Percentiles rank a stretch among this genome's conserved stretches.
Evolutionary conservation across 2,113 vertebrate genomes (phyloP).

Genomic region (Opisthocomus hoazin): DNA sequence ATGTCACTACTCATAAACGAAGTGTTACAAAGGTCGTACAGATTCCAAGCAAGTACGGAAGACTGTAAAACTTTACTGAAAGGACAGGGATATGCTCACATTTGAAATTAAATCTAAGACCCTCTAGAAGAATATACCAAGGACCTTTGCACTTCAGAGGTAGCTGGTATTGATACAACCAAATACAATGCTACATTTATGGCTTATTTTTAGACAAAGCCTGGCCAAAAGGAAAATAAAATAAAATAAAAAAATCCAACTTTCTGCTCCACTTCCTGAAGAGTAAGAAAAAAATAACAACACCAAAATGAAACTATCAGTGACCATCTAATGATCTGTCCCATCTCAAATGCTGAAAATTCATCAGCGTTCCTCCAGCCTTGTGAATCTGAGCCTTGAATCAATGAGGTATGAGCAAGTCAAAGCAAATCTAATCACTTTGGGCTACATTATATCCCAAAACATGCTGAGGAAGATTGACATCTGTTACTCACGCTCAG

Average conservation of each 20-base stretch:
- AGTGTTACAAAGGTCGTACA: not conserved
- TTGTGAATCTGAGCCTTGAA: not conserved
- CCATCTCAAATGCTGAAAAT: not conserved
- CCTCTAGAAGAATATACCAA: not conserved
- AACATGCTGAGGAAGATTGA: not conserved
- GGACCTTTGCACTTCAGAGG: not conserved
- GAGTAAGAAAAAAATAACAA: not conserved
- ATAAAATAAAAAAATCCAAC: not conserved
- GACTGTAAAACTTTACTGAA: not conserved
- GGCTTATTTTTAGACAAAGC: not conserved
- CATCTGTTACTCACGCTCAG: not conserved
- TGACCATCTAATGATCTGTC: not conserved
- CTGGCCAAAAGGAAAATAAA: not conserved
- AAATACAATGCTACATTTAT: not conserved
- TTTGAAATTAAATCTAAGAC: slow-evolving; percentile 26
- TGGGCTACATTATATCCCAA: not conserved
- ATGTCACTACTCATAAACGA: not conserved
- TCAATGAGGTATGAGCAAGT: not conserved
- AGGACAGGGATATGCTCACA: not conserved
- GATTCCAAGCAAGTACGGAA: not conserved
- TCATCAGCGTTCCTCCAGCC: not conserved
- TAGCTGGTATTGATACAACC: not conserved
- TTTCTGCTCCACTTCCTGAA: not conserved
- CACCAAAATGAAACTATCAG: not conserved
- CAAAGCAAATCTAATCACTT: not conserved